Evolutionary conservation across 2,797 vertebrate genomes (phyloP).

Genomic region (Dendrocincla tyrannina): DNA sequence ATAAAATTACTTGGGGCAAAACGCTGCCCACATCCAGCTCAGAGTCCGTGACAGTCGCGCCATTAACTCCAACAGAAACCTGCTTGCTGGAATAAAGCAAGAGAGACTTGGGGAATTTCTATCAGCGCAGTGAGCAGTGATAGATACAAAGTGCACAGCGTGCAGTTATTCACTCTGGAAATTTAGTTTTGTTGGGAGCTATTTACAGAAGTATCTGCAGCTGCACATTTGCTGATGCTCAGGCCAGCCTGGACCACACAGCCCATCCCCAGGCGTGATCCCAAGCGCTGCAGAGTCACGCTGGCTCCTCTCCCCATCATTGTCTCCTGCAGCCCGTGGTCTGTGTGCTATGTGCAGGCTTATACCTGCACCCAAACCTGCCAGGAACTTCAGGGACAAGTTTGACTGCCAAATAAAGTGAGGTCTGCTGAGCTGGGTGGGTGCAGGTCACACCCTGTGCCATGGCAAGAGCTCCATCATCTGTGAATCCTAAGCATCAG

Average conservation of each 20-base stretch:
- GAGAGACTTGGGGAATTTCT: not conserved
- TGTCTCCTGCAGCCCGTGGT: not conserved
- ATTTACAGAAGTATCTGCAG: conserved; percentile 27
- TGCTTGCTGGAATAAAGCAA: not conserved
- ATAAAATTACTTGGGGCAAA: conserved; percentile 15
- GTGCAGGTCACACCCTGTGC: not conserved
- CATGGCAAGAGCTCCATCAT: not conserved
- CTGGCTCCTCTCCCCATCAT: not conserved
- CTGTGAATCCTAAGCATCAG: not conserved
- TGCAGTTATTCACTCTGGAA: not conserved
- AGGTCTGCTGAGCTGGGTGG: accelerated
- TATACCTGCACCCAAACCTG: not conserved
- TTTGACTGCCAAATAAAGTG: not conserved
- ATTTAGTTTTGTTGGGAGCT: conserved; percentile 39
- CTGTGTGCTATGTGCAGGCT: not conserved
- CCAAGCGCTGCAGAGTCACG: accelerated
- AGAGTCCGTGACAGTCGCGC: not conserved
- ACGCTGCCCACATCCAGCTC: not conserved
- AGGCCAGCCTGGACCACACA: not conserved
- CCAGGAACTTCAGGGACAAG: not conserved
- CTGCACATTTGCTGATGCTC: not conserved
- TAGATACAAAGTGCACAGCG: not conserved
- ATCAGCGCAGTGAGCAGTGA: not conserved
- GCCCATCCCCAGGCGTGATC: accelerated
- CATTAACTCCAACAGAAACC: conserved; percentile 9